Conservation (phyloP, 2,888 invertebrate genomes). For the Ennomos fuscantarius region DNA sequence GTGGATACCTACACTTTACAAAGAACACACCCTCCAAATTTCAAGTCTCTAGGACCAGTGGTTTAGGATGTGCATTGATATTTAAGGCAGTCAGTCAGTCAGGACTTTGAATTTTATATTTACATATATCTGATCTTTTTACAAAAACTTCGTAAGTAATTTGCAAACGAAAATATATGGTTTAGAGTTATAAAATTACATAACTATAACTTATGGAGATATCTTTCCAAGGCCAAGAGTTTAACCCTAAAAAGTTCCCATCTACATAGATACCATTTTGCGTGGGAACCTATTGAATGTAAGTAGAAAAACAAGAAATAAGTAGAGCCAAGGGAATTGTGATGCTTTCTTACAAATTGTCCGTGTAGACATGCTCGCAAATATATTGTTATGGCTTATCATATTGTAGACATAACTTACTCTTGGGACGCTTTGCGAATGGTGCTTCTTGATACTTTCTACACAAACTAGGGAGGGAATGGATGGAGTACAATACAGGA, state of each 20-base stretch:
- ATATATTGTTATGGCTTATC: slow-evolving; percentile 27
- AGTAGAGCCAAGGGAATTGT: slow-evolving; percentile 21
- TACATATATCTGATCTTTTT: no score
- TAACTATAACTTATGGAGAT: no score
- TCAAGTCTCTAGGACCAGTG: no score
- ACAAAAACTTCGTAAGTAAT: no score
- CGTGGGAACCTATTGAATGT: slow-evolving; percentile 2
- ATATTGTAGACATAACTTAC: slow-evolving; percentile 28
- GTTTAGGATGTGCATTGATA: no score
- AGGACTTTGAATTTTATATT: no score
- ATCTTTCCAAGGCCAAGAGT: no score
- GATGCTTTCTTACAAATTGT: slow-evolving; percentile 27
- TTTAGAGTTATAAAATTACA: no score
- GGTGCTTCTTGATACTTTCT: slow-evolving; percentile 15
- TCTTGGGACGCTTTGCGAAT: slow-evolving; percentile 22
- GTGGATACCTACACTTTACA: no score
- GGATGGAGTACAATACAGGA: slow-evolving; percentile 1
- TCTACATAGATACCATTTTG: slow-evolving; percentile 10
- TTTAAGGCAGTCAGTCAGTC: no score
- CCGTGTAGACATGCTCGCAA: slow-evolving; percentile 25
- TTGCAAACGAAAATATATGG: no score
- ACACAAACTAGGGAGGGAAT: slow-evolving; percentile 1
- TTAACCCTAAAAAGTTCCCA: neutral
- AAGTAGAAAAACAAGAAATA: slow-evolving; percentile 29
- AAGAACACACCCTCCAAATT: no score